Base-by-base conservation (phyloP, 2,797 vertebrate species). In the Enteromius thamalakanensis region DNA sequence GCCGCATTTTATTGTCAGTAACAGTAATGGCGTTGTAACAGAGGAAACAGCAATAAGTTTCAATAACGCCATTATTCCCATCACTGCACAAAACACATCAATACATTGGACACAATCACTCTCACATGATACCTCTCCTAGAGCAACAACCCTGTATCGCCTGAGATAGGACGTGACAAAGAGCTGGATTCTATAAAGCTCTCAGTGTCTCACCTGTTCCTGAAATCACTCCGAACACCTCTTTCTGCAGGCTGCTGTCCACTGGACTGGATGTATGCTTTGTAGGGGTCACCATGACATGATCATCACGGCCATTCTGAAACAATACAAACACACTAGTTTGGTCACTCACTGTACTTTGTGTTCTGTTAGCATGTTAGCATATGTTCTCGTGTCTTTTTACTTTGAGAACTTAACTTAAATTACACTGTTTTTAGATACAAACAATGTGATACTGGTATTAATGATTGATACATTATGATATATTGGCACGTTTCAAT, bases 221-320 rank as follows among this genome's bases (percentile, higher is more conserved):
- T n/a, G 98, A 99, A 83, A 99, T 99, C 79, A 93, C 98, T 34
- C 98, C 98, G 89, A 99, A 96, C 6, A 99, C 92, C 81, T 99
- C 98, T 93, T 98, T 98, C 91, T 98, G 97, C 82, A 98, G 94
- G 69, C 93, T 97, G 90, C 94, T 95, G 89, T 99, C 98, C 88
- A 96, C 78, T 0, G 95, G 93, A 82, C 94, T 96, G 88, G 93
- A 96, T 79, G 95, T 23, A n/a, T 4, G 94, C 87, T 97, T 97
- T 85, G 96, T 97, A 3, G 97, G 97, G 0, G 97, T 99, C 91
- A 96, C 85, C 62, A 96, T 87, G 60, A 94, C 90, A 0, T 90
- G 89, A 83, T 99, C 98, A 4, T 99, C 98, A 90, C 96, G 96
- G 84, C 94, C 90, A 26, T 94, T 96, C 98, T 99, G 90, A 77